Evolutionary conservation across 2,797 vertebrate species (phyloP).

Genomic region (Sarcophilus harrisii): DNA sequence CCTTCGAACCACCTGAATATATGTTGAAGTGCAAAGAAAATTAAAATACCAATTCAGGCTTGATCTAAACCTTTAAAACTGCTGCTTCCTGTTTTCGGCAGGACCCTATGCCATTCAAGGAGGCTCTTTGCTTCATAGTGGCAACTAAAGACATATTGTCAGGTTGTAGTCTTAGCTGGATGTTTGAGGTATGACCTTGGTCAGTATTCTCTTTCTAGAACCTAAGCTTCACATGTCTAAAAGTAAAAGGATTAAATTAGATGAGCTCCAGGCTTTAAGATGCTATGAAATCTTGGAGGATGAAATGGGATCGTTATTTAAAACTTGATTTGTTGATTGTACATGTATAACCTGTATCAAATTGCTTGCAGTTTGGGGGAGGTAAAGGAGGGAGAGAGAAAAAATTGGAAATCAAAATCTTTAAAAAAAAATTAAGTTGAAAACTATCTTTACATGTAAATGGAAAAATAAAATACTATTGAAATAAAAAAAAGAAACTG

Average conservation of each 20-base stretch:
- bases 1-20: background rate
- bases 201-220: background rate
- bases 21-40: background rate
- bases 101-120: constrained; percentile 2
- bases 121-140: constrained; percentile 19
- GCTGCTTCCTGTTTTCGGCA: background rate
- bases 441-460: too few relatives aligned
- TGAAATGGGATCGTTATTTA: constrained; percentile 52
- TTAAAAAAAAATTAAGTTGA: too few relatives aligned
- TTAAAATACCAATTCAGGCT: background rate
- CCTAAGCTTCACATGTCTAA: background rate
- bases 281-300: constrained; percentile 56
- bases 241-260: background rate
- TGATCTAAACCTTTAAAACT: background rate
- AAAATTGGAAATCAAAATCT: too few relatives aligned
- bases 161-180: background rate
- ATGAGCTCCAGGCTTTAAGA: background rate
- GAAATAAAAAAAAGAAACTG: background rate
- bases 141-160: constrained; percentile 9
- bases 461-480: too few relatives aligned
- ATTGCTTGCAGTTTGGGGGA: too few relatives aligned
- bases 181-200: background rate
- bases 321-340: background rate
- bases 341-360: too few relatives aligned
- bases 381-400: too few relatives aligned